phyloP scores from a whole-genome alignment of 2,888 invertebrate genomes.

The Cantharis flavilabris region DNA sequence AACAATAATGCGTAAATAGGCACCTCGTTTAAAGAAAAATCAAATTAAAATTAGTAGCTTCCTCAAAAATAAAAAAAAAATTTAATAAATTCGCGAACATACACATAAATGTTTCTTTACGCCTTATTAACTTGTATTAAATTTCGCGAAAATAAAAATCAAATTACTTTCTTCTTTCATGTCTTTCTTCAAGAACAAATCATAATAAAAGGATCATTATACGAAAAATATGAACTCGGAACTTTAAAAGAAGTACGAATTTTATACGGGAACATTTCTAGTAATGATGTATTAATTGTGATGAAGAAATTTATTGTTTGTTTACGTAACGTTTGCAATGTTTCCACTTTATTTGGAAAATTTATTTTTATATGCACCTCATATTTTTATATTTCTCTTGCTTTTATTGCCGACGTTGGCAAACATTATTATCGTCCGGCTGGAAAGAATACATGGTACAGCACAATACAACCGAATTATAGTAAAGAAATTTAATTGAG shows the following conservation, averaged over 20 bases:
- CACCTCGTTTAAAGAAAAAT: background rate
- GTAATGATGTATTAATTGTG: conserved; percentile 16
- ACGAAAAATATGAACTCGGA: conserved; percentile 18
- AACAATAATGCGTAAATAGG: conserved; percentile 5
- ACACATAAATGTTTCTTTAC: conserved; percentile 21
- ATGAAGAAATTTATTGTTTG: conserved; percentile 14
- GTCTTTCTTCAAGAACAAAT: conserved; percentile 19
- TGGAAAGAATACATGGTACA: background rate
- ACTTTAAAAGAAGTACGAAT: conserved; percentile 12
- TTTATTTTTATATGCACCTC: background rate
- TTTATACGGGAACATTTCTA: conserved; percentile 4
- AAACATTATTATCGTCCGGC: background rate
- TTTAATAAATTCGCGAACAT: background rate
- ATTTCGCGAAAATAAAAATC: conserved; percentile 32
- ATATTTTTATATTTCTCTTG: background rate
- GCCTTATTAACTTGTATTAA: conserved; percentile 32
- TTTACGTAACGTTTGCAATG: conserved; percentile 1
- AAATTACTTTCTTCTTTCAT: conserved; percentile 31
- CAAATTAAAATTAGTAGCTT: background rate
- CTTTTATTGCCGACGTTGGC: background rate
- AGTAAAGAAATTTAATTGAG: background rate
- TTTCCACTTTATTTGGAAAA: background rate
- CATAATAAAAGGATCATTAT: conserved; percentile 26
- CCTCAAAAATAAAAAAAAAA: background rate
- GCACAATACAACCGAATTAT: background rate